Conservation (phyloP, 2,797 vertebrate genomes). For the Peromyscus attwateri region DNA sequence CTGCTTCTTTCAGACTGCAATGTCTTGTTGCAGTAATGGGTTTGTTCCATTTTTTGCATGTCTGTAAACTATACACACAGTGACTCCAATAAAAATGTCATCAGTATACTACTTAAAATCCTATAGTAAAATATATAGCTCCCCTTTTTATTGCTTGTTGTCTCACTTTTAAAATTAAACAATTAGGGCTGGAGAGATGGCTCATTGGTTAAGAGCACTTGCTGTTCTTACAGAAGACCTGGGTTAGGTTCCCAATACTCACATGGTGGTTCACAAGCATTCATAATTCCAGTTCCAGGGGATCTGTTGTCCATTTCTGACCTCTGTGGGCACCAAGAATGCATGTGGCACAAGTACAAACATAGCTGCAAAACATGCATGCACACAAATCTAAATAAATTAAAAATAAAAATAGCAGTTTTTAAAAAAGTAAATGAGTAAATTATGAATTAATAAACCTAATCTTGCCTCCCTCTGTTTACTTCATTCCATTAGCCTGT, state of each 20-base stretch:
- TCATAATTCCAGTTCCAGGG: background rate
- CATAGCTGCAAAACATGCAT: background rate
- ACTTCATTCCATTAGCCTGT: background rate
- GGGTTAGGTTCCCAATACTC: background rate
- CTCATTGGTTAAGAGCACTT: background rate
- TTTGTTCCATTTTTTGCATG: background rate
- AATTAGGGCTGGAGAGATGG: background rate
- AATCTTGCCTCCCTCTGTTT: background rate
- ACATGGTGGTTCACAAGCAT: background rate
- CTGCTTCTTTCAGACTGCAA: background rate
- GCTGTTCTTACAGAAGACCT: background rate
- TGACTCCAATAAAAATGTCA: conserved; percentile 33
- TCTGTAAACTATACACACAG: background rate
- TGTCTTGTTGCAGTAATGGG: background rate
- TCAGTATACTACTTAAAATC: background rate
- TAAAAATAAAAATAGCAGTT: background rate
- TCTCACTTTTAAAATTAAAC: background rate
- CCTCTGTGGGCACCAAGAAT: background rate
- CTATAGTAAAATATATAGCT: background rate
- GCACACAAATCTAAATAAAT: background rate
- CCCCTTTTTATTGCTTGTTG: background rate
- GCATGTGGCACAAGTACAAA: background rate
- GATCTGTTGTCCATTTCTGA: background rate
- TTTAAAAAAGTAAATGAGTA: conserved; percentile 21
- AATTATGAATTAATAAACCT: background rate